These are phyloP conservation scores for Mormyrus hasselquistii DNA, from an alignment of 2,797 vertebrate genomes.

Conservation along the genomic window DNA sequence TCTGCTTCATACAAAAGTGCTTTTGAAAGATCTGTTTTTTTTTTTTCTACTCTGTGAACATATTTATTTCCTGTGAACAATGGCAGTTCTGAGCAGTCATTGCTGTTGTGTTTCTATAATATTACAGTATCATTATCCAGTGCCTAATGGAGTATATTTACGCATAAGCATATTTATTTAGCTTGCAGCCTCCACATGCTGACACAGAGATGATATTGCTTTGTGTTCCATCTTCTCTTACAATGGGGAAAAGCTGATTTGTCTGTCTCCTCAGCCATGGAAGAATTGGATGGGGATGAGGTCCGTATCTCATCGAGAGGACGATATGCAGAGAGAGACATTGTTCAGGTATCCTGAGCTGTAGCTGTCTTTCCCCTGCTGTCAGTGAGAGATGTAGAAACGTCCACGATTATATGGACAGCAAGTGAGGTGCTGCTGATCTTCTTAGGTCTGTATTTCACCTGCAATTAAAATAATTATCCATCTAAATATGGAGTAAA, in stretches of 20 bases:
- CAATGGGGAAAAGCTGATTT: background rate
- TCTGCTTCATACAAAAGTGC: background rate
- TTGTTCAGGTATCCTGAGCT: conserved; percentile 76
- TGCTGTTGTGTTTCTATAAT: background rate
- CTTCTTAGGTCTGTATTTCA: background rate
- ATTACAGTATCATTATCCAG: background rate
- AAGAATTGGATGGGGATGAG: conserved; percentile 92
- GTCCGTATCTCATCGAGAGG: conserved; percentile 92
- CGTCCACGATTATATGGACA: conserved; percentile 30
- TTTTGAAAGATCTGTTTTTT: background rate
- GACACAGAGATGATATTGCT: background rate
- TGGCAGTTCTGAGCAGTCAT: background rate
- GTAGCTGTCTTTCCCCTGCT: background rate
- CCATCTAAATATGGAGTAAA: background rate
- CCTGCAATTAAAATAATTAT: background rate
- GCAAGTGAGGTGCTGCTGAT: conserved; percentile 8
- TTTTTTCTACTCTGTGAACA: background rate
- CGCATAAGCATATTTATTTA: background rate
- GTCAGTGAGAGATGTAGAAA: conserved; percentile 12
- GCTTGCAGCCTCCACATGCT: background rate
- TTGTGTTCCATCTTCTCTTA: background rate
- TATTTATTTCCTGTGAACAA: background rate
- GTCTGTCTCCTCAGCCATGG: conserved; percentile 73
- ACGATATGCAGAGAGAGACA: conserved; percentile 89
- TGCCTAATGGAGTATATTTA: conserved; percentile 1